Evolutionary conservation across 2,797 vertebrate species (phyloP).

Genomic region (Muscicapa striata): DNA sequence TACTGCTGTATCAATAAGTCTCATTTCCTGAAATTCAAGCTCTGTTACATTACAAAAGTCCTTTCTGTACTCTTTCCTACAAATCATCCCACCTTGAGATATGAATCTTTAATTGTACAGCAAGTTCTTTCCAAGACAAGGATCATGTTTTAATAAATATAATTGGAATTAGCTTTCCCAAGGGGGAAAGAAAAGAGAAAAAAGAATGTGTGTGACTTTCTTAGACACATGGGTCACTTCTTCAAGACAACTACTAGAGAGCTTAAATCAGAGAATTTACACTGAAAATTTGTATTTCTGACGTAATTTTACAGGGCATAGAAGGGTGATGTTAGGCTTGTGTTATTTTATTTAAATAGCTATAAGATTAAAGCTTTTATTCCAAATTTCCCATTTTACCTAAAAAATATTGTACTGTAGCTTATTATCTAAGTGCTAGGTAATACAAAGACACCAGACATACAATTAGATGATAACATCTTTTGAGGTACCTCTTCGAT

Average conservation of each 20-base stretch:
- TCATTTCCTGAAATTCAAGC: background rate
- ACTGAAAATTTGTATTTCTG: background rate
- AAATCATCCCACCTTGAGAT: background rate
- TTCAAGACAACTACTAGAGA: background rate
- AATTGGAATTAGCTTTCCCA: background rate
- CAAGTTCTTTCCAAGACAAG: background rate
- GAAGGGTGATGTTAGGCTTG: background rate
- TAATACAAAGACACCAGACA: background rate
- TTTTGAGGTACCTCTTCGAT: background rate
- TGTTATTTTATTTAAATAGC: background rate
- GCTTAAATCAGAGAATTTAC: background rate
- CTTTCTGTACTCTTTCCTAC: background rate
- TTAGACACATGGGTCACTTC: background rate
- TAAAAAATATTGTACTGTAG: background rate
- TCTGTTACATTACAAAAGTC: background rate
- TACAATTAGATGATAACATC: background rate
- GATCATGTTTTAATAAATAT: background rate
- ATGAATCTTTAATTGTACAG: background rate
- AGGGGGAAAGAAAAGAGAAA: fast-evolving
- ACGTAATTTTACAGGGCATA: background rate
- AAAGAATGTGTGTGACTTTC: background rate
- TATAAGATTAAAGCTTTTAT: background rate
- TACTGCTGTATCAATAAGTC: background rate
- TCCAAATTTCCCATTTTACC: background rate
- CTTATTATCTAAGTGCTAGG: background rate